Percentiles rank a stretch among this genome's conserved stretches.
phyloP scores from a whole-genome alignment of 2,113 vertebrate genomes.

The Entelurus aequoreus region DNA sequence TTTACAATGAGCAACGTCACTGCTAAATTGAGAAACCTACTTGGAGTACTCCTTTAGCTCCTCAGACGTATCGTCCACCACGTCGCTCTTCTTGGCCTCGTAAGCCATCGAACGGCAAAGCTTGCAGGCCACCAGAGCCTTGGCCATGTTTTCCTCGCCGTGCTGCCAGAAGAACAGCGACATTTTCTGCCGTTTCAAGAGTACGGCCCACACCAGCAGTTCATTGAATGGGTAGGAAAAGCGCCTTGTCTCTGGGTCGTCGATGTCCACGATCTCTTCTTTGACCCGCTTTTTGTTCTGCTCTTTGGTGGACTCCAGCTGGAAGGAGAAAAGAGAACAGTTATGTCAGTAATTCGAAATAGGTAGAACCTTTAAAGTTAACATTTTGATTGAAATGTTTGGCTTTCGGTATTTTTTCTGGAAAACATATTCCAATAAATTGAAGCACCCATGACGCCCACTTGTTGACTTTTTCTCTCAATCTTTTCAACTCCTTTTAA shows the following conservation, averaged over 20 bases:
- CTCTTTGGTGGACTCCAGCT: constrained; percentile 73
- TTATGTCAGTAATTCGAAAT: not conserved
- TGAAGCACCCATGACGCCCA: not conserved
- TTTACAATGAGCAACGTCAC: not conserved
- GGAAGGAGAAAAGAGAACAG: not conserved
- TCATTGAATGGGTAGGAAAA: constrained; percentile 98
- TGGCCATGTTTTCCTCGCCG: constrained; percentile 97
- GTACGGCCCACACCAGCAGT: constrained; percentile 92
- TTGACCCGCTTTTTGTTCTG: constrained; percentile 93
- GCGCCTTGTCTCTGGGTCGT: constrained; percentile 91
- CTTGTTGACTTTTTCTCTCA: too few relatives aligned
- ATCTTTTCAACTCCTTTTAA: too few relatives aligned
- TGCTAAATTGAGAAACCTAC: constrained; percentile 57
- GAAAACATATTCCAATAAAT: not conserved
- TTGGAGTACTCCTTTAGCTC: constrained; percentile 94
- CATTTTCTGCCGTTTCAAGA: constrained; percentile 99
- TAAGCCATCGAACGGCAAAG: constrained; percentile 93
- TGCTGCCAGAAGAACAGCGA: constrained; percentile 98
- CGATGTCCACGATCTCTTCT: constrained; percentile 97
- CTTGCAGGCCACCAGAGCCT: constrained; percentile 95
- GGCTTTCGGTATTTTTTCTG: not conserved
- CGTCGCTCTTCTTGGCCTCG: constrained; percentile 96
- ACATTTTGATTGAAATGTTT: not conserved
- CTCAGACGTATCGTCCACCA: constrained; percentile 95
- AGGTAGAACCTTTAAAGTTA: not conserved